Evolutionary conservation across 2,888 invertebrate species (phyloP).

Genomic region (Aspidiotus destructor): DNA sequence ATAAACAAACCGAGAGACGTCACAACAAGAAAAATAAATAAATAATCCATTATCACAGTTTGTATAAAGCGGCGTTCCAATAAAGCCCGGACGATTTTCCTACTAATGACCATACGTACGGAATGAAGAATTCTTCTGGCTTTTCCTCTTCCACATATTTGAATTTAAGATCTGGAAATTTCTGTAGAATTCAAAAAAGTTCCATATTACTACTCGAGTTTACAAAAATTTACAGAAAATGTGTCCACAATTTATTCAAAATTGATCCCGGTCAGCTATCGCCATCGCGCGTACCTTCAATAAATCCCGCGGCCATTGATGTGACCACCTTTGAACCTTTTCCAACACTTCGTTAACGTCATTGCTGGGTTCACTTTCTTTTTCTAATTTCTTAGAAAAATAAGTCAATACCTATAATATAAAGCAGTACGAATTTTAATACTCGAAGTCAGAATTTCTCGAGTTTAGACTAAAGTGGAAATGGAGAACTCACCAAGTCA

Average conservation of each 20-base stretch:
- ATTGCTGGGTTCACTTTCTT: conserved; percentile 50
- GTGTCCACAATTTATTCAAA: conserved; percentile 15
- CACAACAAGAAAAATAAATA: no score
- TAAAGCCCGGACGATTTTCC: conserved; percentile 34
- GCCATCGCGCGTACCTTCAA: conserved; percentile 57
- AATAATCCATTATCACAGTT: conserved; percentile 26
- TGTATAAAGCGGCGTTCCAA: conserved; percentile 35
- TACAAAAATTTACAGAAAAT: no score
- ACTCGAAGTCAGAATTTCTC: background rate
- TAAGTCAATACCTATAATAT: conserved; percentile 54
- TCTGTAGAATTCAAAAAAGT: conserved; percentile 50
- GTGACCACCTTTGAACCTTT: conserved; percentile 81
- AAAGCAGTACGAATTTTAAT: background rate
- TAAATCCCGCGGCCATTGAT: conserved; percentile 88
- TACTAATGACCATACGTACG: conserved; percentile 95
- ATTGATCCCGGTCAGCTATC: conserved; percentile 5
- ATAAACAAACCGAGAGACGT: no score
- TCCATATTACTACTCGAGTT: background rate
- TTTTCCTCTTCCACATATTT: conserved; percentile 98
- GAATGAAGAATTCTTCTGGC: conserved; percentile 98
- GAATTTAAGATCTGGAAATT: conserved; percentile 97
- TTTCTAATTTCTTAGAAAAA: conserved; percentile 56
- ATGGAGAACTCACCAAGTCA: conserved; percentile 59
- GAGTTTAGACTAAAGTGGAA: background rate
- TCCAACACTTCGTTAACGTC: conserved; percentile 79